These are phyloP conservation scores for Echiichthys vipera DNA, from an alignment of 2,797 vertebrate genomes.

Conservation along the genomic window DNA sequence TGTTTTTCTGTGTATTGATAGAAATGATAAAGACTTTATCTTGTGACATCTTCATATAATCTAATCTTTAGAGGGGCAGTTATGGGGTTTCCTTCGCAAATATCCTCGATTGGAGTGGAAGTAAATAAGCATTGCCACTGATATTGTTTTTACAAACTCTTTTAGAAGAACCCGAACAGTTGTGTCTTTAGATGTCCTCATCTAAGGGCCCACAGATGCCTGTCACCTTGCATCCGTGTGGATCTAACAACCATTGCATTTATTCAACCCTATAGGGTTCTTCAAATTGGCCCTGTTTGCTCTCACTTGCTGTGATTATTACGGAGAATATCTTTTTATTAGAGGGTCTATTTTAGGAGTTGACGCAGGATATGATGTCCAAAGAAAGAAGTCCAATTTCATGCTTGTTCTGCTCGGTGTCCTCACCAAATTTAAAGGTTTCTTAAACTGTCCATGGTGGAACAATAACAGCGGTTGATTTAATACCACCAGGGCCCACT, in stretches of 20 bases:
- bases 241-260: not conserved
- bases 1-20: not conserved
- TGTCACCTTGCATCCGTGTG: not conserved
- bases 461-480: not conserved
- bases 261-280: not conserved
- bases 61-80: not conserved
- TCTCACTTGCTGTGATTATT: not conserved
- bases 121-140: not conserved
- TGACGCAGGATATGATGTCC: not conserved
- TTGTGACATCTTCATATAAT: not conserved
- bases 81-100: conserved; percentile 1
- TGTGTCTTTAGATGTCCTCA: not conserved
- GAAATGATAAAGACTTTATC: not conserved
- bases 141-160: not conserved
- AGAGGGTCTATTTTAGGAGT: not conserved
- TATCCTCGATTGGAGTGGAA: not conserved
- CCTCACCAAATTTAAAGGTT: not conserved
- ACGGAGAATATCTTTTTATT: not conserved
- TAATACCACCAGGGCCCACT: conserved; percentile 5
- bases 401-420: not conserved
- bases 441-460: conserved; percentile 9
- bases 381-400: not conserved
- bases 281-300: not conserved
- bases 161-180: not conserved
- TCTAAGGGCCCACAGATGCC: not conserved